phyloP scores from a whole-genome alignment of 2,888 invertebrate species.

The Aphodius sticticus region DNA sequence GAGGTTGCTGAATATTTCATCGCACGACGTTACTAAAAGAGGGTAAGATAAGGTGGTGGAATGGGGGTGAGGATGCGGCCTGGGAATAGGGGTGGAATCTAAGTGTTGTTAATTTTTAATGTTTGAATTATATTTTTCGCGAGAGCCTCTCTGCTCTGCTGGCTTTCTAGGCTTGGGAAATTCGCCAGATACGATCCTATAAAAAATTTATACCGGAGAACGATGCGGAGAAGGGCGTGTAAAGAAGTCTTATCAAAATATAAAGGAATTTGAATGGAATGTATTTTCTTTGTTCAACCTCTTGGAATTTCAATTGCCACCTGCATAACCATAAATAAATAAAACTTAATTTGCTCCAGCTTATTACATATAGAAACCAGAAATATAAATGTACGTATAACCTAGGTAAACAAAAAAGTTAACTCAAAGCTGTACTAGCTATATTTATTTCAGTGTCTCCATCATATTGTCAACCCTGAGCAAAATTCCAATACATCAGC shows the following conservation, averaged over 20 bases:
- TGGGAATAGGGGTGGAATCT: conserved; percentile 14
- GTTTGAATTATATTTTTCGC: conserved; percentile 25
- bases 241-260: not conserved
- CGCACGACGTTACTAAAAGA: not conserved
- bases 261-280: not conserved
- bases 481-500: not conserved
- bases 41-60: conserved; percentile 13
- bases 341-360: too few species aligned
- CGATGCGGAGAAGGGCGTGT: not conserved
- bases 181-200: not conserved
- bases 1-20: not conserved
- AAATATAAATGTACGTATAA: too few species aligned
- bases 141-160: not conserved
- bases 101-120: conserved; percentile 18
- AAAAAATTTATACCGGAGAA: not conserved
- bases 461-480: too few species aligned
- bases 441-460: too few species aligned
- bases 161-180: not conserved
- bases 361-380: too few species aligned
- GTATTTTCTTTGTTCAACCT: not conserved
- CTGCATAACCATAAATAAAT: too few species aligned
- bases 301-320: too few species aligned
- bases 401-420: too few species aligned
- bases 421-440: too few species aligned
- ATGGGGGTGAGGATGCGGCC: conserved; percentile 6